Evolutionary conservation across 2,113 vertebrate species (phyloP), one percentile per base, ranked within the genome.

Genomic region (Terrapene triunguis): DNA sequence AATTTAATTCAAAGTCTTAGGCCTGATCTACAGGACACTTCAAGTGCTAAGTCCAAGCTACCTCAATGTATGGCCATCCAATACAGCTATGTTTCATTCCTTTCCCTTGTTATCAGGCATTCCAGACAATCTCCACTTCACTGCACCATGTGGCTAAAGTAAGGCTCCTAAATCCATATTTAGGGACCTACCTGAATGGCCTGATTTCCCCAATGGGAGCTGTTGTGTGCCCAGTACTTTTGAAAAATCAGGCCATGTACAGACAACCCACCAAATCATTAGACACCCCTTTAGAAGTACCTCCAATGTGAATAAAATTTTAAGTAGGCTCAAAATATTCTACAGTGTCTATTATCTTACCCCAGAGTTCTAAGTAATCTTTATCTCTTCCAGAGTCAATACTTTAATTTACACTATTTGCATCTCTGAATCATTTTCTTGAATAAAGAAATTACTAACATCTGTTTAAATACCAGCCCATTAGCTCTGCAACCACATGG

Each of bases 281-380:
- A 10, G 9, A 24, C 69, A 10, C 21, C n/a, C 9, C n/a, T 74
- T 74, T 74, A 42, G 65, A 74, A n/a, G n/a, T 74, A n/a, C n/a
- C 69, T 74, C 69, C 0, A 14, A 50, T 92, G 29, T 53, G 76
- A 85, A 35, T 32, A 92, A 90, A 96, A 92, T 80, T 83, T 94
- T 94, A 92, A 93, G 85, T 47, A 81, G 38, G 44, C 74, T 95
- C 76, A 47, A 96, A 95, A 92, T 87, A 4, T 82, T 84, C n/a
- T 42, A 57, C 5, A 19, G 54, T 57, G 5, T 74, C 55, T 87
- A 1, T 35, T 96, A 96, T 88, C 89, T 55, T 85, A 42, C 47
- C 21, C 85, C 89, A 42, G 32, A 80, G 13, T 86, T 95, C 80
- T 93, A 96, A 55, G 55, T 38, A 17, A 55, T 91, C 84, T 94